Evolutionary conservation across 2,888 invertebrate species (phyloP).

Genomic region (Xanthorhoe designata): DNA sequence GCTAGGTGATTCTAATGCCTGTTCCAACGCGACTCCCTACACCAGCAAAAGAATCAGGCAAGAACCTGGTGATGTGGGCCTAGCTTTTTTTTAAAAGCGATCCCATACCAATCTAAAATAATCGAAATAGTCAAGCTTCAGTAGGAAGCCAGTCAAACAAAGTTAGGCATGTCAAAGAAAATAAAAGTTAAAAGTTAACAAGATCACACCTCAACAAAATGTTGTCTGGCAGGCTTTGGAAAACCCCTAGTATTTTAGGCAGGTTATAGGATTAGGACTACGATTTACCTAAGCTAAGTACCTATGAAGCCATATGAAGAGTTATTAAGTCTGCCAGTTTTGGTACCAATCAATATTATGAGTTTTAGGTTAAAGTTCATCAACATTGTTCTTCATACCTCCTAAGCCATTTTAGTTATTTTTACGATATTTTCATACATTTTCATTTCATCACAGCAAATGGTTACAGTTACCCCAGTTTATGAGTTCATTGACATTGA

Average conservation of each 20-base stretch:
- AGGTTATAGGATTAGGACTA: constrained; percentile 30
- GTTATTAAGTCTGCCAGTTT: constrained; percentile 13
- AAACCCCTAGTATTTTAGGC: constrained; percentile 5
- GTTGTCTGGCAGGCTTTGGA: background rate
- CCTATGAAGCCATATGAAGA: constrained; percentile 17
- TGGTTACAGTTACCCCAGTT: background rate
- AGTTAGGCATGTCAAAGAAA: too few species aligned
- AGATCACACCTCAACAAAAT: too few species aligned
- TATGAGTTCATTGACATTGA: background rate
- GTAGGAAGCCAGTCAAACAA: too few species aligned
- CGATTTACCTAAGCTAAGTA: constrained; percentile 26
- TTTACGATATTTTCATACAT: background rate
- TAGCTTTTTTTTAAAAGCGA: too few species aligned
- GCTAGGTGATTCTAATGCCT: too few species aligned
- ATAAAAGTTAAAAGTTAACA: too few species aligned
- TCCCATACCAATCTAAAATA: too few species aligned
- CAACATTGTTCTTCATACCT: background rate
- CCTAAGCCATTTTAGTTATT: background rate
- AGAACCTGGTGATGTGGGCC: too few species aligned
- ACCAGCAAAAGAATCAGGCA: too few species aligned
- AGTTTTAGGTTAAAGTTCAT: constrained; percentile 9
- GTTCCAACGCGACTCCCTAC: too few species aligned
- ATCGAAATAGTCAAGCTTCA: too few species aligned
- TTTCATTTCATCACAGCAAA: background rate
- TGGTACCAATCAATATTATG: constrained; percentile 27